Conservation (phyloP, 2,888 invertebrate genomes). For the Platycnemis pennipes region DNA sequence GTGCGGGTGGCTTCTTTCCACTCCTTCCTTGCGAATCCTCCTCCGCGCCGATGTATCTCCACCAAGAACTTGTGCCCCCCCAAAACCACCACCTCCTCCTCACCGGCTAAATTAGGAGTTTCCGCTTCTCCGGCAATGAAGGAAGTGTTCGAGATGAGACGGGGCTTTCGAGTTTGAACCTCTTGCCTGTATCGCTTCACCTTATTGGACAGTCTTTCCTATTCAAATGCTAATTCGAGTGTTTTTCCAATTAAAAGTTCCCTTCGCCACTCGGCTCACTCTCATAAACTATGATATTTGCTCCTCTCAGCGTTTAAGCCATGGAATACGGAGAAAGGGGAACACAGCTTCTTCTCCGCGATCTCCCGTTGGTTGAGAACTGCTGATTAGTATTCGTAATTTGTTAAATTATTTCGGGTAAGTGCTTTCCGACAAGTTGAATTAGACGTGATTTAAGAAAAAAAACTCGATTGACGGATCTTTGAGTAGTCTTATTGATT, state of each 20-base stretch:
- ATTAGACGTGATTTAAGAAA: too few species aligned
- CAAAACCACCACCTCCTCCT: background rate
- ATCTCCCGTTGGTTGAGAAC: too few species aligned
- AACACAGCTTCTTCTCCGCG: too few species aligned
- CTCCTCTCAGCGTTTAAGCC: too few species aligned
- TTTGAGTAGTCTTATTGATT: too few species aligned
- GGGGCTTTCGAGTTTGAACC: background rate
- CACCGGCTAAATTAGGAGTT: background rate
- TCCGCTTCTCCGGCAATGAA: background rate
- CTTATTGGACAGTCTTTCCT: background rate
- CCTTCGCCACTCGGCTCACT: background rate
- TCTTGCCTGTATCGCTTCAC: background rate
- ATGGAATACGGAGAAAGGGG: too few species aligned
- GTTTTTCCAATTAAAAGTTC: background rate
- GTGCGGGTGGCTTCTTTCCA: background rate
- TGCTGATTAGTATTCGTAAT: too few species aligned
- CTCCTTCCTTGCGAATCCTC: background rate
- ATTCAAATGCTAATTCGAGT: background rate
- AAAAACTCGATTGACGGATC: too few species aligned
- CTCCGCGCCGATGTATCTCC: background rate
- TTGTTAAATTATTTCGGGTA: too few species aligned
- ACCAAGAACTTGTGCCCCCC: background rate
- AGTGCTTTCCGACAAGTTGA: too few species aligned
- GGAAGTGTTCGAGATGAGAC: background rate
- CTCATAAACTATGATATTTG: background rate